These are phyloP conservation scores for Papilio demoleus DNA, from an alignment of 2,888 invertebrate genomes.

Conservation along the genomic window DNA sequence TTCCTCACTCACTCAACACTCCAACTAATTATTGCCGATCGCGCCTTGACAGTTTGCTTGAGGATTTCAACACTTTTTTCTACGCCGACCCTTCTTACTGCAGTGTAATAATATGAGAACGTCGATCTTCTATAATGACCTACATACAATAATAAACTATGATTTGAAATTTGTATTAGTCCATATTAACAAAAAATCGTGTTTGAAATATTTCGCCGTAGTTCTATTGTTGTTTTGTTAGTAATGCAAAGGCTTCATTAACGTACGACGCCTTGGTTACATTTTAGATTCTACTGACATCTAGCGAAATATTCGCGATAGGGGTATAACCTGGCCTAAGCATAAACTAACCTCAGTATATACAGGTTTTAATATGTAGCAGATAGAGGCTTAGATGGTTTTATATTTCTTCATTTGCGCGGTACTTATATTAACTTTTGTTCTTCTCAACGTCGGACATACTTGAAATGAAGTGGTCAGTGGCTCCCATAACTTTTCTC, in stretches of 20 bases:
- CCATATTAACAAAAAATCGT: too few relatives aligned
- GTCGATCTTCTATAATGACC: neutral
- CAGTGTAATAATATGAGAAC: constrained; percentile 22
- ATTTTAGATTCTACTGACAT: too few relatives aligned
- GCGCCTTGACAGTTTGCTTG: constrained; percentile 73
- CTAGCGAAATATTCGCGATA: too few relatives aligned
- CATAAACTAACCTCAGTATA: neutral
- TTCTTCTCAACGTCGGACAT: constrained; percentile 16
- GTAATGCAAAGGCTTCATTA: too few relatives aligned
- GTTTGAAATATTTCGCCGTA: too few relatives aligned
- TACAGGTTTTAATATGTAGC: neutral
- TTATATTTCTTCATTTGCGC: constrained; percentile 23
- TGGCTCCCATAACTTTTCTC: constrained; percentile 35
- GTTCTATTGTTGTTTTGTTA: too few relatives aligned
- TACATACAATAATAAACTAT: neutral
- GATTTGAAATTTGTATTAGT: neutral
- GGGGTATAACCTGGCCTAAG: too few relatives aligned
- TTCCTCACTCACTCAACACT: constrained; percentile 76
- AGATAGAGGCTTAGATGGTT: constrained; percentile 1
- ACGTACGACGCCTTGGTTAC: too few relatives aligned
- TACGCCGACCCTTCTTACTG: constrained; percentile 49
- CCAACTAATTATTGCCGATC: constrained; percentile 79
- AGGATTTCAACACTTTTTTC: constrained; percentile 62
- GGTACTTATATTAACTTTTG: constrained; percentile 19
- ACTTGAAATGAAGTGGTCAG: constrained; percentile 38